phyloP scores from a whole-genome alignment of 2,888 invertebrate species.

The Macrosiphum euphorbiae region DNA sequence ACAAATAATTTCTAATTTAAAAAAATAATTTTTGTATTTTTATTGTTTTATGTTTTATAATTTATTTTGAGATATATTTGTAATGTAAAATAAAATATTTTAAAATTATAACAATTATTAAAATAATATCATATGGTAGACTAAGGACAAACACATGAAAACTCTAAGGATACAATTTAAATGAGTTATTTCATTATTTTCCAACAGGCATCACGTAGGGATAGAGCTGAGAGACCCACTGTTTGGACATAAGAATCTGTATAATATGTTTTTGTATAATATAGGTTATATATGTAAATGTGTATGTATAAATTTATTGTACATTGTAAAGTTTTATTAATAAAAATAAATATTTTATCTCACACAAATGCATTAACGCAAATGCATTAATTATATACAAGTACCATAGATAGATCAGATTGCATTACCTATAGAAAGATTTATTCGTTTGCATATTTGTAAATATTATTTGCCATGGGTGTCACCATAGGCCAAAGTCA shows the following conservation, averaged over 20 bases:
- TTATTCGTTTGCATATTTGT: too few species aligned
- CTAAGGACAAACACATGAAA: not conserved
- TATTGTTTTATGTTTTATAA: not conserved
- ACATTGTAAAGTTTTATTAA: not conserved
- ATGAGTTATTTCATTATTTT: not conserved
- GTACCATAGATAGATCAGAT: not conserved
- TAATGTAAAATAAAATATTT: not conserved
- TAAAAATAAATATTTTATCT: not conserved
- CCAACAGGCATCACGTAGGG: not conserved
- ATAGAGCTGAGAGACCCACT: not conserved
- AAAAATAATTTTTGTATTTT: not conserved
- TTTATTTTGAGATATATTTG: constrained; percentile 1
- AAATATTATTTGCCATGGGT: too few species aligned
- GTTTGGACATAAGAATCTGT: not conserved
- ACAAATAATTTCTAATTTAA: constrained; percentile 59
- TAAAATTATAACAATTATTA: not conserved
- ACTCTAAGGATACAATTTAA: not conserved
- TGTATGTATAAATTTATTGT: not conserved
- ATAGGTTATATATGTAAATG: not conserved
- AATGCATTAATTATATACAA: not conserved
- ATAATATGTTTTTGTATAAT: not conserved
- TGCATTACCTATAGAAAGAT: too few species aligned
- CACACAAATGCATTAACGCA: not conserved
- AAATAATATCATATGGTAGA: not conserved
- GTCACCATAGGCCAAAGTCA: too few species aligned